Evolutionary conservation across 1,140 invertebrate genomes (phyloP), one percentile per base, ranked within the genome.

Genomic region (Tetramorium alpestre): DNA sequence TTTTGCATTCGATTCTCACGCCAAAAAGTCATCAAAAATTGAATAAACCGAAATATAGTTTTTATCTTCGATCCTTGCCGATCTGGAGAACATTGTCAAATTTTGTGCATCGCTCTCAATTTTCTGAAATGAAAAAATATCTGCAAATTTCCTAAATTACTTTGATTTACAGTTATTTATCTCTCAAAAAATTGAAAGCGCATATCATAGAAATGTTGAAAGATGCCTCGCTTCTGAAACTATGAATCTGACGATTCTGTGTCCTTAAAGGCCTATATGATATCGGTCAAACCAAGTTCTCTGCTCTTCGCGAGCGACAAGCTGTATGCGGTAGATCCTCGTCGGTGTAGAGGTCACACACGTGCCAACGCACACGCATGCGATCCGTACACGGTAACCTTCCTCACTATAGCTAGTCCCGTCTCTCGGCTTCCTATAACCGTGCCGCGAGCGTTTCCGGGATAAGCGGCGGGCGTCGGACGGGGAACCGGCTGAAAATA

Each of bases 401-500:
- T 62, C 56, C 81, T 62, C 81, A 62, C 81, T 85, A 41, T 49
- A 85, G 62, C 81, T 64, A 51, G 18, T 62, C 69, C 65, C 64
- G 16, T 84, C 58, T 33, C 58, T 76, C 54, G 10, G 73, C 49
- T 78, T 33, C 58, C 77, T 65, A 73, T 70, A 60, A 88, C 86
- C 54, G 38, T 60, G 60, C 56, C 75, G 49, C 28, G 49, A 76
- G 62, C 62, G 33, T 70, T 60, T 82, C 82, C 76, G 41, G 77
- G 28, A 41, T 76, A 76, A 38, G 51, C n/a, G 69, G 54, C 62
- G 56, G 44, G 11, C 60, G 86, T 38, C 67, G 22, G 73, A 49
- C 85, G 64, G 65, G 44, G 78, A 91, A 90, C 87, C 82, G 87
- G 51, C 60, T 87, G 92, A 90, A 93, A 92, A 91, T 93, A 91